Evolutionary conservation across 2,888 invertebrate genomes (phyloP).

Genomic region (Tetanocera ferruginea): DNA sequence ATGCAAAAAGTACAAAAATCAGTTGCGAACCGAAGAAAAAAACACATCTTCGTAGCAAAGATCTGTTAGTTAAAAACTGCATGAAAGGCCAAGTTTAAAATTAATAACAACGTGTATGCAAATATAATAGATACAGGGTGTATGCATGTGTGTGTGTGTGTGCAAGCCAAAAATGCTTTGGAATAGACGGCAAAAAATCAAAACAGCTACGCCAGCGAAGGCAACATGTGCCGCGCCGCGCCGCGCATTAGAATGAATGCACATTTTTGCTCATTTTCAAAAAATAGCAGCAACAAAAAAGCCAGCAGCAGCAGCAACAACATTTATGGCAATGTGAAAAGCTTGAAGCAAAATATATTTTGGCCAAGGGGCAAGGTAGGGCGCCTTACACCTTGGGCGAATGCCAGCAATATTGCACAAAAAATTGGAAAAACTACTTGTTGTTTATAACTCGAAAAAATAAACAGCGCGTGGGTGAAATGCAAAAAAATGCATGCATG

Average conservation of each 20-base stretch:
- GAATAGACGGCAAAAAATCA: slow-evolving; percentile 2
- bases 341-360: neutral
- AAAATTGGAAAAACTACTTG: slow-evolving; percentile 41
- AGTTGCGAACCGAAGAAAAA: slow-evolving; percentile 29
- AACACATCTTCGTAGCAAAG: slow-evolving; percentile 19
- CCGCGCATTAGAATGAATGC: neutral
- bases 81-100: slow-evolving; percentile 68
- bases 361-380: no score
- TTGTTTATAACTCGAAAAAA: slow-evolving; percentile 42
- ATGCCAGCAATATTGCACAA: neutral
- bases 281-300: slow-evolving; percentile 11
- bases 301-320: neutral
- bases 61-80: slow-evolving; percentile 37
- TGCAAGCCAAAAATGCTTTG: neutral
- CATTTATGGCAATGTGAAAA: neutral
- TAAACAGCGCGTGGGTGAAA: slow-evolving; percentile 18
- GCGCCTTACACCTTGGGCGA: no score
- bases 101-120: slow-evolving; percentile 55
- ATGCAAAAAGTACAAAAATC: slow-evolving; percentile 38
- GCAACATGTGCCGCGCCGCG: slow-evolving; percentile 17
- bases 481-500: neutral
- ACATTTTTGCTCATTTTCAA: neutral
- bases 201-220: neutral
- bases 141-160: neutral
- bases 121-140: neutral